Percentiles rank a stretch among this genome's conserved stretches.
Conservation (phyloP, 2,888 invertebrate genomes). For the Eilema caniola region DNA sequence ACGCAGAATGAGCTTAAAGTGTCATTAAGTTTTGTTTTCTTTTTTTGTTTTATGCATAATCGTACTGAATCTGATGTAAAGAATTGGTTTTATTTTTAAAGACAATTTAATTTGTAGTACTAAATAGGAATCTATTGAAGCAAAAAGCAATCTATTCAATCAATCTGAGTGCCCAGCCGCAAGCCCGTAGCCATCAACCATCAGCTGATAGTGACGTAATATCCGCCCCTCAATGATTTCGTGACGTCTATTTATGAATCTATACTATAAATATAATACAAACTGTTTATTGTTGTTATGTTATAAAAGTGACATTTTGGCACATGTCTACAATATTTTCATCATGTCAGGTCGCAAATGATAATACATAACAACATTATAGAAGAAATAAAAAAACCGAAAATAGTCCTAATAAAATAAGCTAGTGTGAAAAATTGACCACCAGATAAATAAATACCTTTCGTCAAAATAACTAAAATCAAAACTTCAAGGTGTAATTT, state of each 20-base stretch:
- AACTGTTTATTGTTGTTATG: neutral
- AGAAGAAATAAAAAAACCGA: too few species aligned
- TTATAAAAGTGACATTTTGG: neutral
- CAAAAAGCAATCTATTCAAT: neutral
- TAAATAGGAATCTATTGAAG: neutral
- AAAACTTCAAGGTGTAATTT: too few species aligned
- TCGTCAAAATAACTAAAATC: too few species aligned
- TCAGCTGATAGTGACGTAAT: constrained; percentile 37
- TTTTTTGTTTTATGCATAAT: too few species aligned
- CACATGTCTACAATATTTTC: too few species aligned
- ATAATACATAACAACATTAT: neutral
- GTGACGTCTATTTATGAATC: neutral
- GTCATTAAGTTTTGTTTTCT: too few species aligned
- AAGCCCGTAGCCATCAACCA: constrained; percentile 9
- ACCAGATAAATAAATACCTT: too few species aligned
- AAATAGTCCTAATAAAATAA: too few species aligned
- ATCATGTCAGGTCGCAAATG: neutral
- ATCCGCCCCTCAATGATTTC: constrained; percentile 38
- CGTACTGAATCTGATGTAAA: too few species aligned
- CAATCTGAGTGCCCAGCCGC: neutral
- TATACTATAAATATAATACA: neutral
- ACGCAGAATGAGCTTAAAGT: too few species aligned
- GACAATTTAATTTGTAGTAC: neutral
- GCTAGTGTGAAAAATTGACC: too few species aligned
- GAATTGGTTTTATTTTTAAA: neutral